These are phyloP conservation scores for Alligator mississippiensis DNA, from an alignment of 2,113 vertebrate species.

Conservation along the genomic window DNA sequence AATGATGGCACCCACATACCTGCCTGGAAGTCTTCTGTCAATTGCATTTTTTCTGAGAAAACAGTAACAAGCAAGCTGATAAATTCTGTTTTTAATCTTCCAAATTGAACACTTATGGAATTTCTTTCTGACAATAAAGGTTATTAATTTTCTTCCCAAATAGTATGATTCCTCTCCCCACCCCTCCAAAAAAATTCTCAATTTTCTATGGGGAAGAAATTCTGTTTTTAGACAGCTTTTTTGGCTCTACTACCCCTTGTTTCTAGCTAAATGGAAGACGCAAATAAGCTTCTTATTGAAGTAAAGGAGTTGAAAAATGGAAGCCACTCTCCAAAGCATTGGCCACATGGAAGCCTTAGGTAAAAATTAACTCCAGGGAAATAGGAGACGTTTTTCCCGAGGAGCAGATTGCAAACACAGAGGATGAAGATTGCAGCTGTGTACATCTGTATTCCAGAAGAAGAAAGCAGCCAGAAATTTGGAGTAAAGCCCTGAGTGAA, in stretches of 20 bases:
- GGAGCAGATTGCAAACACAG: neutral
- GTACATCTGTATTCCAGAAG: neutral
- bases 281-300: neutral
- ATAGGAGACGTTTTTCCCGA: neutral
- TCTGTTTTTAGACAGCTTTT: neutral
- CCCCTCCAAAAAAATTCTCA: neutral
- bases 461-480: neutral
- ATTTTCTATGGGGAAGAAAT: neutral
- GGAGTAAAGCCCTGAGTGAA: neutral
- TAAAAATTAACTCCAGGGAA: accelerated
- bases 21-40: neutral
- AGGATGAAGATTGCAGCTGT: neutral
- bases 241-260: neutral
- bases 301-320: neutral
- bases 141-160: slow-evolving; percentile 6
- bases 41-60: neutral
- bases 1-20: neutral
- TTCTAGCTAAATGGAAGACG: neutral
- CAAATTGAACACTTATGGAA: neutral
- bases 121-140: neutral
- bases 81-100: neutral
- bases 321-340: neutral
- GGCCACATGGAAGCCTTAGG: neutral
- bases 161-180: slow-evolving; percentile 19
- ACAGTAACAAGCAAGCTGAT: neutral